Evolutionary conservation across 2,797 vertebrate species (phyloP), one percentile per base, ranked within the genome.

Genomic region (Trichosurus vulpecula): DNA sequence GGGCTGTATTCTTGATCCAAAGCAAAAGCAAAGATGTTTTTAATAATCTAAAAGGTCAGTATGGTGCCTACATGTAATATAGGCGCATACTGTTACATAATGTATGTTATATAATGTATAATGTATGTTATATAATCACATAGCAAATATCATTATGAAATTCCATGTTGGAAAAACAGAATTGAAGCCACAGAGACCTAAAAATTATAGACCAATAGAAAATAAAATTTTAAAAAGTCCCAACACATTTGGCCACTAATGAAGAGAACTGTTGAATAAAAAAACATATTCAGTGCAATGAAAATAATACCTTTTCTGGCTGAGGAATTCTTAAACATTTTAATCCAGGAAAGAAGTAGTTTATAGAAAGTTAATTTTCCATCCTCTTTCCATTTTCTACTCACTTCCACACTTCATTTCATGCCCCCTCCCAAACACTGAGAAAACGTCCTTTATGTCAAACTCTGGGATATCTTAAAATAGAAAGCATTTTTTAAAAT

Each of bases 281-380:
- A n/a, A 95, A 95, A 95, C 56, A 52, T 12, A 53, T 94, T 25
- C 96, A 96, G 95, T 90, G 94, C 58, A 95, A 95, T 94, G 91
- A 52, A 58, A 58, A 51, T 92, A 97, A 90, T 92, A 57, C 58
- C 29, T 96, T 97, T 94, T 47, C 90, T 96, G 92, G 56, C 81
- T 93, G 95, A 95, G 30, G 91, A 97, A 97, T 96, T 95, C 95
- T 96, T 95, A 97, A 96, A 96, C 27, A 92, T 96, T 94, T 93
- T 91, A 51, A 96, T 90, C 91, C 91, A 97, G 58, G 57, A 96
- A 97, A 95, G 35, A 94, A 58, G 52, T 90, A 53, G 57, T 95
- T 96, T 96, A 94, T 95, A 96, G 52, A 53, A 90, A 53, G 90
- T 95, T 97, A 97, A 91, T 96, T 98, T 98, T 97, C 90, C 96